Evolutionary conservation across 2,888 invertebrate genomes (phyloP).

Genomic region (Dynastes maya): DNA sequence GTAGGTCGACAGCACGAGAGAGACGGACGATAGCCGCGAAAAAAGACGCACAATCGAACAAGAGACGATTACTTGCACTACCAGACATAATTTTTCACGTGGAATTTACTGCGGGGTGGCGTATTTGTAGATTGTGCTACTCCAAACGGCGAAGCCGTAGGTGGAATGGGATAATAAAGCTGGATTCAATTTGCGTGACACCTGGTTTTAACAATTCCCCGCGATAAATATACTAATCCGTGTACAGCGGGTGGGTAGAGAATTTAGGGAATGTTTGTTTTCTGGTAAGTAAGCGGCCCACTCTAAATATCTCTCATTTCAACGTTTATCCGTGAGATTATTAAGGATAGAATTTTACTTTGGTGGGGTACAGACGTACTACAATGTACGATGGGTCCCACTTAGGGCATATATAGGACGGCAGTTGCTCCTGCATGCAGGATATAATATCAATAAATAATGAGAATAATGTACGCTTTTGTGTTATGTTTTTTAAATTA

Average conservation of each 20-base stretch:
- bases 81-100: conserved; percentile 47
- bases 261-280: background rate
- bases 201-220: conserved; percentile 35
- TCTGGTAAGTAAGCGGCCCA: background rate
- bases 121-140: conserved; percentile 19
- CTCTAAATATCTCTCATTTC: no score
- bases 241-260: no score
- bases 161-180: conserved; percentile 30
- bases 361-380: no score
- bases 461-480: no score
- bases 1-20: conserved; percentile 49
- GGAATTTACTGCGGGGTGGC: conserved; percentile 37
- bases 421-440: no score
- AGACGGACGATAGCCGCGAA: background rate
- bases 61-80: conserved; percentile 40
- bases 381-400: no score
- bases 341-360: no score
- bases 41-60: conserved; percentile 32
- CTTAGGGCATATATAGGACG: no score
- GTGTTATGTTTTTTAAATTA: no score
- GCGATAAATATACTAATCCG: conserved; percentile 24
- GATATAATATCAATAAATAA: no score
- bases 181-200: conserved; percentile 40
- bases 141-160: background rate
- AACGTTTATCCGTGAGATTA: no score